Base-by-base conservation (phyloP, 2,888 invertebrate species). In the Platycnemis pennipes region DNA sequence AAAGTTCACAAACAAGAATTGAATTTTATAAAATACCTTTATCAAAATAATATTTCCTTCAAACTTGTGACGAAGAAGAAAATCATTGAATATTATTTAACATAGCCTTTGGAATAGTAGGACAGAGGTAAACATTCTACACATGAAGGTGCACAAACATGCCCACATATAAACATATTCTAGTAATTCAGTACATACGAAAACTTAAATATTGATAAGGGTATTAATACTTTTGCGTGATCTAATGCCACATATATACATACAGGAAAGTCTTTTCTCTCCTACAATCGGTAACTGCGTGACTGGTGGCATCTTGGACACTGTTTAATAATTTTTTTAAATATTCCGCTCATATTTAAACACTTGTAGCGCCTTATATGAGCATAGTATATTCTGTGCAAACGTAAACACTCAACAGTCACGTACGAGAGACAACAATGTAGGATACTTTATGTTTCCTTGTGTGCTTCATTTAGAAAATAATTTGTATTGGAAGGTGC, bases 401-500 rank as follows among this genome's bases (percentile, higher is more conserved):
- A 7, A 37, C 2, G 77, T 11, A 69, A 69, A 69, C 31, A 77
- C 26, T 13, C 77, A 77, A n/a, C 37, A 11, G 11, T 37, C 77
- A 77, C 37, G 77, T 37, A 77, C 8, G 11, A 77, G 77, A 37
- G 11, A 77, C 37, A 77, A 31, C 37, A 77, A 37, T 77, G 31
- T 8, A 37, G 11, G 13, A 77, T 37, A 37, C 7, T 13, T 77
- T 37, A 4, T 69, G 77, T 37, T 77, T 37, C 1, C 13, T 31
- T 77, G 37, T 37, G 37, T 77, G 77, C 77, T 77, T 77, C 37
- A 77, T 37, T 77, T 77, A 37, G 37, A 77, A 77, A 77, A 77
- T 77, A 77, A 37, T 77, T 77, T 77, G 31, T 77, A 77, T 77
- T 77, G 8, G 8, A 26, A 37, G 77, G 37, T 77, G 77, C 77